Conservation (phyloP, 2,797 vertebrate species). For the Euphonia xanthogaster region DNA sequence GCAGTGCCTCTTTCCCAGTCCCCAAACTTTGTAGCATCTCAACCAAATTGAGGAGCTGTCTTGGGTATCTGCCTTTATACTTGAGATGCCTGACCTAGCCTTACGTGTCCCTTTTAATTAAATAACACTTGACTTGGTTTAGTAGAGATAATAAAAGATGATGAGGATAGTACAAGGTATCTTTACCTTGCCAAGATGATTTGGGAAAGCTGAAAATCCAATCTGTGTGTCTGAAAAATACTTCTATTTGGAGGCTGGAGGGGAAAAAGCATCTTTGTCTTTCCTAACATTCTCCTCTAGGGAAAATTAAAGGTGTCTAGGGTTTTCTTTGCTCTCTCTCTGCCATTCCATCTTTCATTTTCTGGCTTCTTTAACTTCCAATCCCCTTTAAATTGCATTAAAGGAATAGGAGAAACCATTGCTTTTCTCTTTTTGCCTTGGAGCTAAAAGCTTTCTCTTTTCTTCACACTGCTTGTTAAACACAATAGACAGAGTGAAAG, state of each 20-base stretch:
- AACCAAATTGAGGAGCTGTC: not conserved
- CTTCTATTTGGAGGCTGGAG: not conserved
- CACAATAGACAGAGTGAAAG: conserved; percentile 50
- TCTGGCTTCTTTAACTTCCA: conserved; percentile 51
- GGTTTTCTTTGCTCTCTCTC: not conserved
- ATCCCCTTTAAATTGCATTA: conserved; percentile 62
- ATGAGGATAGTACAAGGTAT: conserved; percentile 12
- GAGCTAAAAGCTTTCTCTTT: conserved; percentile 67
- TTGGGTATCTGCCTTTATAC: not conserved
- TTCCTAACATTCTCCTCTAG: conserved; percentile 21
- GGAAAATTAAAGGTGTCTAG: conserved; percentile 17
- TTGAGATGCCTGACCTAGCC: not conserved
- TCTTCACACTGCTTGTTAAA: conserved; percentile 55
- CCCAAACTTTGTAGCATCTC: not conserved
- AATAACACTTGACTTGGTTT: conserved; percentile 24
- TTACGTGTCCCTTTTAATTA: not conserved
- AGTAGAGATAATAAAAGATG: conserved; percentile 4
- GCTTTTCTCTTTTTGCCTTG: conserved; percentile 22
- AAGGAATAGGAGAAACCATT: conserved; percentile 20
- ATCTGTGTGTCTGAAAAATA: not conserved
- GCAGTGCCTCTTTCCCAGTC: not conserved
- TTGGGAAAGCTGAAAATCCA: conserved; percentile 41
- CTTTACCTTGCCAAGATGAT: conserved; percentile 32
- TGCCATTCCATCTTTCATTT: conserved; percentile 15
- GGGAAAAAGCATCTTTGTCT: conserved; percentile 32